A percentile compares a stretch with the other conserved stretches of the same genome.
Conservation (phyloP, 2,888 invertebrate species). For the Habrosyne pyritoides region DNA sequence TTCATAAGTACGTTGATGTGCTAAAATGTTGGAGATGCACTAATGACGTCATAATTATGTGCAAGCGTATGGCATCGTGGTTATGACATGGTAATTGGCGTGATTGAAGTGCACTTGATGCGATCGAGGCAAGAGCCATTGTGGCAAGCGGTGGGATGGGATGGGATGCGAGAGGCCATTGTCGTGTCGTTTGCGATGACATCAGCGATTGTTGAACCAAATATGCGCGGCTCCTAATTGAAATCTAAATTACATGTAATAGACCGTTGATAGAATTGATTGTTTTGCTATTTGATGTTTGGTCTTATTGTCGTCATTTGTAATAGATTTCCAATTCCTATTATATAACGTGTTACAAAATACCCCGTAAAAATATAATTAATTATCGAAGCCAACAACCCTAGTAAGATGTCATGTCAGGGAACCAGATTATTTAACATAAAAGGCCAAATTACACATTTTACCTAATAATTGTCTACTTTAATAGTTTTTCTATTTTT, state of each 20-base stretch:
- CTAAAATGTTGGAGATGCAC: conserved; percentile 8
- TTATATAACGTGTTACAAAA: no score
- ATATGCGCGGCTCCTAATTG: conserved; percentile 35
- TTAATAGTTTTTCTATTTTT: no score
- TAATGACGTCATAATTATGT: conserved; percentile 20
- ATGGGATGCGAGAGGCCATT: conserved; percentile 18
- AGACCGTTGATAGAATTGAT: conserved; percentile 1
- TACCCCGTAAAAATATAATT: no score
- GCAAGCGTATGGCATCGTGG: conserved; percentile 23
- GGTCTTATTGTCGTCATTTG: conserved; percentile 1
- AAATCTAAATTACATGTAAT: conserved; percentile 6
- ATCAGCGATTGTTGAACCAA: conserved; percentile 54
- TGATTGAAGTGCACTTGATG: conserved; percentile 38
- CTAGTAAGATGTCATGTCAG: no score
- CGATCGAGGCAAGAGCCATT: conserved; percentile 34
- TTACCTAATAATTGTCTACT: no score
- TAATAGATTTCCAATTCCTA: no score
- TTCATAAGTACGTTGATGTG: no score
- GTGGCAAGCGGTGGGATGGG: conserved; percentile 24
- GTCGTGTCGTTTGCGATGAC: conserved; percentile 36
- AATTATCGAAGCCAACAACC: no score
- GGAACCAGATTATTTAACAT: no score
- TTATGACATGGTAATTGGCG: conserved; percentile 39
- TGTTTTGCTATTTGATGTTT: conserved; percentile 12
- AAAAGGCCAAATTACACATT: no score